phyloP scores from a whole-genome alignment of 2,797 vertebrate species.

The Varecia variegata region DNA sequence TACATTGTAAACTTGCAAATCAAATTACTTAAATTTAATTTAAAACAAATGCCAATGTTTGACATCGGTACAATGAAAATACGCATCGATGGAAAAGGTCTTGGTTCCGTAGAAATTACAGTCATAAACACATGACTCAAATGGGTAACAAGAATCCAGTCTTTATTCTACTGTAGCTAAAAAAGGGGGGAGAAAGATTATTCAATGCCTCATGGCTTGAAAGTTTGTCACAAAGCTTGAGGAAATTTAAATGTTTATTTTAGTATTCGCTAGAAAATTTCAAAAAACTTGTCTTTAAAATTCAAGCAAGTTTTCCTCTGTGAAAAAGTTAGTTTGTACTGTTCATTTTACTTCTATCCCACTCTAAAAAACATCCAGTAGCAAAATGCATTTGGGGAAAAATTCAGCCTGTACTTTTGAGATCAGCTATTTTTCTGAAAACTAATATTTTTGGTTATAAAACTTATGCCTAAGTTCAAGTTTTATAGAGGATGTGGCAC shows the following conservation, averaged over 20 bases:
- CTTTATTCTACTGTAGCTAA: not conserved
- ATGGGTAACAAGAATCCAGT: not conserved
- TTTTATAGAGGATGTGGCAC: not conserved
- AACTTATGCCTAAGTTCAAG: not conserved
- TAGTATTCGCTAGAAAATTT: not conserved
- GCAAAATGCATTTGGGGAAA: not conserved
- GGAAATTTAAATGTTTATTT: not conserved
- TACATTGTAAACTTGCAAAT: not conserved
- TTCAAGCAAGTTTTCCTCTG: not conserved
- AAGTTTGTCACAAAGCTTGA: not conserved
- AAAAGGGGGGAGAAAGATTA: not conserved
- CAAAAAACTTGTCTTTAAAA: not conserved
- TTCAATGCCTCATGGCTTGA: not conserved
- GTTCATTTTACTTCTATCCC: not conserved
- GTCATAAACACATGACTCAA: not conserved
- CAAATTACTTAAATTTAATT: conserved; percentile 28
- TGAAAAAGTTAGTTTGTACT: not conserved
- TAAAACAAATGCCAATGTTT: conserved; percentile 23
- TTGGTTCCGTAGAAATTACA: not conserved
- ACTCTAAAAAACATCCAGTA: not conserved
- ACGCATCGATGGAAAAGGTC: not conserved
- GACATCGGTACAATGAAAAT: not conserved
- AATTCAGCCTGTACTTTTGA: not conserved
- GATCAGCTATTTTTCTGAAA: not conserved
- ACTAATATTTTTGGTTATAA: not conserved